A percentile compares a stretch with the other conserved stretches of the same genome.
Evolutionary conservation across 2,888 invertebrate species (phyloP).

Genomic region (Agonopterix alstromeriana): DNA sequence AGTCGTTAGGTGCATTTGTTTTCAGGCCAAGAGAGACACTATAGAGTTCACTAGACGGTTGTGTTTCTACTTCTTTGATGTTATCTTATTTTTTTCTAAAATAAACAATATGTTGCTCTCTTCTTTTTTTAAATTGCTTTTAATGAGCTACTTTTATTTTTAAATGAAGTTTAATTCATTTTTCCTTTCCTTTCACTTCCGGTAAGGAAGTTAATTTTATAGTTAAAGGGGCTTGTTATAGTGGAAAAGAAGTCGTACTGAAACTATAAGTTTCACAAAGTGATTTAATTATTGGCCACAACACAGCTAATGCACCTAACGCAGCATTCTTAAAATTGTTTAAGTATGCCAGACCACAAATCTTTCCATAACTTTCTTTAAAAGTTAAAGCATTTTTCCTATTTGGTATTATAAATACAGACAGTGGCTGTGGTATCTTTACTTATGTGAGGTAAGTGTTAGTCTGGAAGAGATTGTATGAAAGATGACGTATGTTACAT

Average conservation of each 20-base stretch:
- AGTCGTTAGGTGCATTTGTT: constrained; percentile 66
- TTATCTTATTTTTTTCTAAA: too few relatives aligned
- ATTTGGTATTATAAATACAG: constrained; percentile 77
- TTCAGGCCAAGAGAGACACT: constrained; percentile 19
- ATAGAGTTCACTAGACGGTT: too few relatives aligned
- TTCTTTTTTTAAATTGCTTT: too few relatives aligned
- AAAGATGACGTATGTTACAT: constrained; percentile 66
- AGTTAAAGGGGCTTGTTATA: too few relatives aligned
- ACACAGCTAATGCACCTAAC: constrained; percentile 59
- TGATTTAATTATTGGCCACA: constrained; percentile 9
- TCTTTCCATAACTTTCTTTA: constrained; percentile 57
- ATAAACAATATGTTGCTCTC: too few relatives aligned
- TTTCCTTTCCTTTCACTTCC: too few relatives aligned
- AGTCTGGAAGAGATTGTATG: constrained; percentile 50
- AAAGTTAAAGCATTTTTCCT: constrained; percentile 70
- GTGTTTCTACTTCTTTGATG: too few relatives aligned
- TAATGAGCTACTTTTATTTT: too few relatives aligned
- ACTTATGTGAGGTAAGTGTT: constrained; percentile 67
- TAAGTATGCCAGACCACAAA: constrained; percentile 61
- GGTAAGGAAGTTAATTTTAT: too few relatives aligned
- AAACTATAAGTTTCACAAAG: background rate
- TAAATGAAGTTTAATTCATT: too few relatives aligned
- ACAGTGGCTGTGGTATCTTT: constrained; percentile 77
- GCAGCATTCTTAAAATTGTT: constrained; percentile 49
- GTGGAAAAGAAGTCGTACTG: too few relatives aligned